phyloP scores from a whole-genome alignment of 1,140 invertebrate genomes.

The Maniola jurtina region DNA sequence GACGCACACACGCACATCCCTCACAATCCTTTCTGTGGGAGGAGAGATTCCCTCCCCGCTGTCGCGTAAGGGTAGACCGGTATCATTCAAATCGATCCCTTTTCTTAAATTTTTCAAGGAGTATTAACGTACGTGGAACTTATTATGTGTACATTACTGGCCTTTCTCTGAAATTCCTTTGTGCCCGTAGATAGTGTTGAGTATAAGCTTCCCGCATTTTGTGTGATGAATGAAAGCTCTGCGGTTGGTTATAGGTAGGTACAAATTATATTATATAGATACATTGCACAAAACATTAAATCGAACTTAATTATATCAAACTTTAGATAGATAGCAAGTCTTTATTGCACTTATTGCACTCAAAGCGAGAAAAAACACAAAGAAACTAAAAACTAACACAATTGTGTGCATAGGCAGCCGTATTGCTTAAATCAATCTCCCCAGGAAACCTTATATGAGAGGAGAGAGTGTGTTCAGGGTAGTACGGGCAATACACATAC shows the following conservation, averaged over 20 bases:
- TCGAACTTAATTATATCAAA: too few species aligned
- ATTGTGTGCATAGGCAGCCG: too few species aligned
- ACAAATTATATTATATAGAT: not conserved
- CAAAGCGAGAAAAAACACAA: too few species aligned
- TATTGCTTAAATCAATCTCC: too few species aligned
- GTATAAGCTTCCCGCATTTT: constrained; percentile 35
- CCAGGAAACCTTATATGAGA: too few species aligned
- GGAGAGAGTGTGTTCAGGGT: too few species aligned
- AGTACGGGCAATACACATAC: too few species aligned
- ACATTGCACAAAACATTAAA: too few species aligned
- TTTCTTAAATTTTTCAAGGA: constrained; percentile 19
- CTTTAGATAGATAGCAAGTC: not conserved
- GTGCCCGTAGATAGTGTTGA: constrained; percentile 22
- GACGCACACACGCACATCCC: constrained; percentile 46
- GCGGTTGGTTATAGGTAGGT: constrained; percentile 10
- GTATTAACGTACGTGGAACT: constrained; percentile 13
- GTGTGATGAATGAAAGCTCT: constrained; percentile 27
- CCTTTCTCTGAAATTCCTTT: constrained; percentile 21
- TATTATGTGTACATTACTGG: constrained; percentile 11
- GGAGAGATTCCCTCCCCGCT: constrained; percentile 28
- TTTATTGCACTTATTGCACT: not conserved
- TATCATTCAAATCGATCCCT: constrained; percentile 41
- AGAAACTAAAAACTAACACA: too few species aligned
- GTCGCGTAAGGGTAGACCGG: constrained; percentile 39
- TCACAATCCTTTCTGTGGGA: constrained; percentile 33